phyloP scores from a whole-genome alignment of 2,113 vertebrate genomes.

The Brienomyrus brachyistius region DNA sequence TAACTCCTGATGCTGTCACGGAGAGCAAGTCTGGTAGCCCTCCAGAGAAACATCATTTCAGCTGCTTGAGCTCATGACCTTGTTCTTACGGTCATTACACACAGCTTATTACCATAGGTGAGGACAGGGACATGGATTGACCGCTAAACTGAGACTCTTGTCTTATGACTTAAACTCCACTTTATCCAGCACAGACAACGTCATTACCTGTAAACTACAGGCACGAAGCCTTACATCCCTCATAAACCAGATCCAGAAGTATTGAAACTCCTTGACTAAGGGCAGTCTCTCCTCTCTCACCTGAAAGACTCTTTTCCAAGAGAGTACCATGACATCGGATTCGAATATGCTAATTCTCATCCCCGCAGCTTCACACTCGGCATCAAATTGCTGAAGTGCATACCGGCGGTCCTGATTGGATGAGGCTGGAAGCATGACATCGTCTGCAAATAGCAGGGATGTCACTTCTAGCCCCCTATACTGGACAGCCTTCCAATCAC shows the following conservation, averaged over 20 bases:
- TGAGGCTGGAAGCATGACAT: not conserved
- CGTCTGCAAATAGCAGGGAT: not conserved
- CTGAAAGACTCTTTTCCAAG: not conserved
- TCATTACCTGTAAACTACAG: not conserved
- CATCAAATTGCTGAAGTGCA: not conserved
- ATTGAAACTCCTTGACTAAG: not conserved
- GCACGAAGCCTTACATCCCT: not conserved
- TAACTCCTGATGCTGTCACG: not conserved
- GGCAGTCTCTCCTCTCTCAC: not conserved
- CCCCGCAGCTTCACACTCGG: not conserved
- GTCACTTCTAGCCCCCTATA: not conserved
- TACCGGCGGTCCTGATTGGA: not conserved
- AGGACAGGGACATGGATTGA: not conserved
- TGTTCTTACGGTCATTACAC: not conserved
- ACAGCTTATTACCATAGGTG: not conserved
- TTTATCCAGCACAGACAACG: not conserved
- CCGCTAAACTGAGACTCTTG: not conserved
- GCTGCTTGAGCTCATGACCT: not conserved
- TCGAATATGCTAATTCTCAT: not conserved
- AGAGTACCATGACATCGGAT: not conserved
- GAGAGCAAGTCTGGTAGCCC: not conserved
- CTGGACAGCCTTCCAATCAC: not conserved
- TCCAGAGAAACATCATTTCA: not conserved
- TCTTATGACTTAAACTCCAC: not conserved
- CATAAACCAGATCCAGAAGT: not conserved